These are phyloP conservation scores for Trinectes maculatus DNA, from an alignment of 2,113 vertebrate genomes.

Conservation along the genomic window DNA sequence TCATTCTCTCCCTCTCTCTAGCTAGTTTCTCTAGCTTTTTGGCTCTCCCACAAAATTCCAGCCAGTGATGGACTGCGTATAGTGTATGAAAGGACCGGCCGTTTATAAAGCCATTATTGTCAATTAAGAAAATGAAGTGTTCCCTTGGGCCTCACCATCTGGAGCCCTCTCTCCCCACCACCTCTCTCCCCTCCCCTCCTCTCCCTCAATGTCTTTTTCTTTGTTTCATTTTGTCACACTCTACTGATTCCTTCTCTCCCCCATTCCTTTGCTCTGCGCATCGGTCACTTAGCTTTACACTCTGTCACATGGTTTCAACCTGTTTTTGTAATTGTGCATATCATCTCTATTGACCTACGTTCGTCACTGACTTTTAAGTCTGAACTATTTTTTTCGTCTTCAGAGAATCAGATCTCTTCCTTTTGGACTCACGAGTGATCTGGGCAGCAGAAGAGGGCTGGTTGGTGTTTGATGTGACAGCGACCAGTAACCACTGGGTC, in stretches of 20 bases:
- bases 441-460: conserved; percentile 97
- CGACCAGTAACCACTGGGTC: conserved; percentile 97
- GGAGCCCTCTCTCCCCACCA: conserved; percentile 53
- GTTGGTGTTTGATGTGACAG: conserved; percentile 96
- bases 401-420: conserved; percentile 94
- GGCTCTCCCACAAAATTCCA: conserved; percentile 69
- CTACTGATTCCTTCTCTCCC: conserved; percentile 30
- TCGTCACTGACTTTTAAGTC: conserved; percentile 14
- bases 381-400: conserved; percentile 20
- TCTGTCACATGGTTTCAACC: not conserved
- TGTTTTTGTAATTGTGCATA: conserved; percentile 13
- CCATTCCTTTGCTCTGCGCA: conserved; percentile 23
- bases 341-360: conserved; percentile 6
- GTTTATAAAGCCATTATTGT: conserved; percentile 85
- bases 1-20: conserved; percentile 29
- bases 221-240: conserved; percentile 48
- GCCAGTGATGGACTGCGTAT: conserved; percentile 73
- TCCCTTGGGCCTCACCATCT: conserved; percentile 82
- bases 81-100: conserved; percentile 74
- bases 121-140: conserved; percentile 85
- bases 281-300: conserved; percentile 24
- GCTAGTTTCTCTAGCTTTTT: conserved; percentile 40
- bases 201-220: conserved; percentile 17
- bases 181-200: conserved; percentile 41
- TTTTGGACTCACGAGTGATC: conserved; percentile 92